Base-by-base conservation (phyloP, 1,140 invertebrate species). In the Drosophila prosaltans region DNA sequence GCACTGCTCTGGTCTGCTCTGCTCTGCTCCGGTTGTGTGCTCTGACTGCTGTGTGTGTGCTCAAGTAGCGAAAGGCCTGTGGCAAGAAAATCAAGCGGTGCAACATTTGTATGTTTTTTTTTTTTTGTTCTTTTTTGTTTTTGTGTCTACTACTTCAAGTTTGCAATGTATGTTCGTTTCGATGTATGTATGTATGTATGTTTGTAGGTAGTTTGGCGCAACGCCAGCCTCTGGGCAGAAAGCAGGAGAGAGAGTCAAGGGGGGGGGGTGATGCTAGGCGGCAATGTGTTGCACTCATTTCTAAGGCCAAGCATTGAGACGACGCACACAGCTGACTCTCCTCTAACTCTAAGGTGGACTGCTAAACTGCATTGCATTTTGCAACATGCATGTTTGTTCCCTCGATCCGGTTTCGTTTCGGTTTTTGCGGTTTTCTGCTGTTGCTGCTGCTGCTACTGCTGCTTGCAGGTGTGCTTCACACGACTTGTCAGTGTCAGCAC, bases 381-480 rank as follows among this genome's bases (percentile, higher is more conserved):
- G 83, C 83, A 88, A 83, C 83, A 83, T 83, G 71, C 74, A 51
- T 51, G 45, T 79, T 73, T 16, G 24, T 26, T 39, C 43, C 65
- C 28, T 10, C 65, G 73, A 69, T 70, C 68, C 70, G 70, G 61
- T 79, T 71, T 74, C 61, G 72, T 62, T 79, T 43, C 28, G 32
- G 45, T 26, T 51, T 51, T 63, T 78, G 78, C 40, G 70, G 78
- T 86, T 16, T 16, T 16, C 16, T 16, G 16, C 16, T 16, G 16
- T 16, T 16, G 16, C 16, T 16, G 16, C 16, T 16, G 16, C 16
- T 16, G 16, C 16, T 51, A 0, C 45, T 51, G 32, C 72, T 67
- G 78, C 72, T 83, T 88, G 84, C 84, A 88, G 84, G 84, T 88
- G 84, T 88, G 84, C 84, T 88, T 88, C 84, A 89, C 84, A 88